Evolutionary conservation across 2,888 invertebrate species (phyloP).

Genomic region (Cephus nigrinus): DNA sequence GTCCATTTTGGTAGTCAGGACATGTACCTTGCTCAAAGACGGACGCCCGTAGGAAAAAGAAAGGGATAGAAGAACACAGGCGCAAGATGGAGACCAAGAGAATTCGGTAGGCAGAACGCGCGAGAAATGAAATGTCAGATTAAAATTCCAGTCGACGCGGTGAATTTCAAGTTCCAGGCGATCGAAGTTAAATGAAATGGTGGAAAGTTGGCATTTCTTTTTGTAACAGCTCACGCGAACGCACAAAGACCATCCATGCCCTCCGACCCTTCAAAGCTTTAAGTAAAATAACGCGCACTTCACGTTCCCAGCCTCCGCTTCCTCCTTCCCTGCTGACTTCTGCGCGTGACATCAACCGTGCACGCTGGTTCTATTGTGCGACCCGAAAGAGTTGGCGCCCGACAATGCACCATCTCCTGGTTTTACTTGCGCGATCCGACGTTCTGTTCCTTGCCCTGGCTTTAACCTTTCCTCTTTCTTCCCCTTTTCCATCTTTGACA

Average conservation of each 20-base stretch:
- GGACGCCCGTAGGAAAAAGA: background rate
- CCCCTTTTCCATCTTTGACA: background rate
- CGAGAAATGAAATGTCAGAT: constrained; percentile 13
- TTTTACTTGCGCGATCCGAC: background rate
- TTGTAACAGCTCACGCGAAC: background rate
- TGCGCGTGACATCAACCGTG: background rate
- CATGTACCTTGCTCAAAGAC: background rate
- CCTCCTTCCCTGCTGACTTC: background rate
- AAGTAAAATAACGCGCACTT: background rate
- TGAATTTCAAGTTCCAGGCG: background rate
- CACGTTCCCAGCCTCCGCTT: background rate
- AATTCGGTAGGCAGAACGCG: background rate
- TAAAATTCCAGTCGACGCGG: constrained; percentile 25
- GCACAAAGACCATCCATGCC: background rate
- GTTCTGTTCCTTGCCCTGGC: background rate
- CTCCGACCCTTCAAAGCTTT: background rate
- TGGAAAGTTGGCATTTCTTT: constrained; percentile 17
- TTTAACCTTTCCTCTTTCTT: constrained; percentile 3
- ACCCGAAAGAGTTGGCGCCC: background rate
- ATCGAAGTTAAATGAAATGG: constrained; percentile 32
- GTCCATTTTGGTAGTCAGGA: background rate
- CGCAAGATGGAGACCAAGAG: background rate
- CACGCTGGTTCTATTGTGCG: background rate
- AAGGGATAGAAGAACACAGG: background rate
- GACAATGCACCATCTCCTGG: background rate